These are phyloP conservation scores for Thymelicus acteon DNA, from an alignment of 2,888 invertebrate species.

Conservation along the genomic window DNA sequence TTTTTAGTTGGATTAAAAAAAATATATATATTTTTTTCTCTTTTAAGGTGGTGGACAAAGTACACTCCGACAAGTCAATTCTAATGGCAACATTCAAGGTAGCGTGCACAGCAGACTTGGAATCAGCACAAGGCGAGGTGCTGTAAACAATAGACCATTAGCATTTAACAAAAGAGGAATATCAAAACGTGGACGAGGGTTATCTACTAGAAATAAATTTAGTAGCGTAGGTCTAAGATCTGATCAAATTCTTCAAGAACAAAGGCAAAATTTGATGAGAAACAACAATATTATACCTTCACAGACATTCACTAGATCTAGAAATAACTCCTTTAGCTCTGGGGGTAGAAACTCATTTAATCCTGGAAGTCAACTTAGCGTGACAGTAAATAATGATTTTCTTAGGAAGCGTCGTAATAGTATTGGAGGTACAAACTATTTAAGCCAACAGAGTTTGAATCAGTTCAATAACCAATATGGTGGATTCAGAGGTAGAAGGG, in stretches of 20 bases:
- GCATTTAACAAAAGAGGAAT: conserved; percentile 76
- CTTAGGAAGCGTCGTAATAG: conserved; percentile 72
- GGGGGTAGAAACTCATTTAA: conserved; percentile 58
- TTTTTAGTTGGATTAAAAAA: conserved; percentile 45
- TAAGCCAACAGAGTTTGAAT: conserved; percentile 71
- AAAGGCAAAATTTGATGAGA: conserved; percentile 60
- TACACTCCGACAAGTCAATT: conserved; percentile 62
- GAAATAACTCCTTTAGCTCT: conserved; percentile 71
- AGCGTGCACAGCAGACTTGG: conserved; percentile 72
- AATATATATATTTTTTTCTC: conserved; percentile 5
- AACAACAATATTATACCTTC: conserved; percentile 68
- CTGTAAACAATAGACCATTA: conserved; percentile 59
- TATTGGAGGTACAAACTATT: conserved; percentile 69
- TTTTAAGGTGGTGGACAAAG: conserved; percentile 63
- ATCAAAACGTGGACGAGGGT: conserved; percentile 72
- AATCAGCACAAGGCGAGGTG: conserved; percentile 63
- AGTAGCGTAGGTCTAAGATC: conserved; percentile 76
- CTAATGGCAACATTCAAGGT: conserved; percentile 57
- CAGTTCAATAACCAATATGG: conserved; percentile 70
- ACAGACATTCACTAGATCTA: conserved; percentile 77
- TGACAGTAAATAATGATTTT: conserved; percentile 69
- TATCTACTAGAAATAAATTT: conserved; percentile 67
- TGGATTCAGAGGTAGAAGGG: conserved; percentile 64
- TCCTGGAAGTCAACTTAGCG: conserved; percentile 58
- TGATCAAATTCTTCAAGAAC: conserved; percentile 75